These are phyloP conservation scores for Nestor notabilis DNA, from an alignment of 2,113 vertebrate species.

Conservation along the genomic window DNA sequence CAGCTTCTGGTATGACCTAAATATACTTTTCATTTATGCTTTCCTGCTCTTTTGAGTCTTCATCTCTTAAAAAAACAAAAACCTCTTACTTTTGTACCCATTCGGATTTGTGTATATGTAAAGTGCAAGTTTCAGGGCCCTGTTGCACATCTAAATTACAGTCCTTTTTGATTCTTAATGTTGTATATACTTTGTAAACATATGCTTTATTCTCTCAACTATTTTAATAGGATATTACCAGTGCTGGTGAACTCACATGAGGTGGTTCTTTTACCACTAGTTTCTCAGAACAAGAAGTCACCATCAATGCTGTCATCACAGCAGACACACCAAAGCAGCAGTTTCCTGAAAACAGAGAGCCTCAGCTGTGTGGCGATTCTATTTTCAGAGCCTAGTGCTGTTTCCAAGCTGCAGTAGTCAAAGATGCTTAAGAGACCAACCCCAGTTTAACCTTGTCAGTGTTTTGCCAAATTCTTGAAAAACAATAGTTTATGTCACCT, in stretches of 20 bases:
- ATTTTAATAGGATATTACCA: neutral
- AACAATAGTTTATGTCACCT: neutral
- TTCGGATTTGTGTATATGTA: neutral
- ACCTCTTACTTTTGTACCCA: neutral
- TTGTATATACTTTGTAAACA: neutral
- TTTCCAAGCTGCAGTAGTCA: neutral
- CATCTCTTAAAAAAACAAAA: neutral
- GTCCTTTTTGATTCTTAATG: neutral
- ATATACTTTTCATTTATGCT: neutral
- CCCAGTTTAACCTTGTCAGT: neutral
- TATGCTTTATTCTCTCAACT: neutral
- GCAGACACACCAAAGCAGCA: neutral
- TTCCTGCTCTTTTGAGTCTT: neutral
- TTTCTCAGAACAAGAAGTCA: neutral
- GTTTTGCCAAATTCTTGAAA: neutral
- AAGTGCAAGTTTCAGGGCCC: neutral
- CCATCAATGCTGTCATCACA: neutral
- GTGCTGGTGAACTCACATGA: neutral
- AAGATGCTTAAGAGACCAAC: neutral
- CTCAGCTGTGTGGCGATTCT: neutral
- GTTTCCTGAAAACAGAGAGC: neutral
- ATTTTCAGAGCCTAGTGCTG: neutral
- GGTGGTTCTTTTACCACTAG: neutral
- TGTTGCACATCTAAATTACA: neutral
- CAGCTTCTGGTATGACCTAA: slow-evolving; percentile 85